These are phyloP conservation scores for Mustela nigripes DNA, from an alignment of 2,113 vertebrate genomes.

Conservation along the genomic window DNA sequence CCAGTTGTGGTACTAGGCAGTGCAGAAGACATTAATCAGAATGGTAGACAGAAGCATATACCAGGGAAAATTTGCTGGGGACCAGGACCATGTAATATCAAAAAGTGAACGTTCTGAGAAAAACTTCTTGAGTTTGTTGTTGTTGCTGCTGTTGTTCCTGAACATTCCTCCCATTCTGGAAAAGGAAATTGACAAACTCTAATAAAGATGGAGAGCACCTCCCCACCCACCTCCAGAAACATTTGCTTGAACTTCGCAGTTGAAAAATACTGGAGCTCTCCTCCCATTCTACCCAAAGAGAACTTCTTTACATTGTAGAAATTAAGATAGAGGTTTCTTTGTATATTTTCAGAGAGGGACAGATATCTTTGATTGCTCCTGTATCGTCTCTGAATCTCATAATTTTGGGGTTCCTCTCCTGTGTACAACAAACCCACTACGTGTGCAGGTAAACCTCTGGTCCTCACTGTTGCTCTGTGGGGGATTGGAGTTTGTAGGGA, in stretches of 20 bases:
- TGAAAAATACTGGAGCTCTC: neutral
- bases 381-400: neutral
- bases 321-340: neutral
- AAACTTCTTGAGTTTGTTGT: neutral
- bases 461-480: neutral
- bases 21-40: neutral
- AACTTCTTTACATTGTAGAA: neutral
- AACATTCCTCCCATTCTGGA: neutral
- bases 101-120: neutral
- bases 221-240: fast-evolving
- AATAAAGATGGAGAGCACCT: neutral
- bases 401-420: neutral
- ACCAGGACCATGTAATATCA: neutral
- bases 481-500: neutral
- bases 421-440: neutral
- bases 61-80: neutral
- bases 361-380: neutral
- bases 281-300: neutral
- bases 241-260: neutral
- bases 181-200: neutral
- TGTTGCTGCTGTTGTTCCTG: neutral
- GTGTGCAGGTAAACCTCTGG: neutral
- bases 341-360: neutral
- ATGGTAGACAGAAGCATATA: neutral
- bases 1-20: neutral